A percentile compares a stretch with the other conserved stretches of the same genome.
phyloP scores from a whole-genome alignment of 2,797 vertebrate genomes.

The Amazona ochrocephala region DNA sequence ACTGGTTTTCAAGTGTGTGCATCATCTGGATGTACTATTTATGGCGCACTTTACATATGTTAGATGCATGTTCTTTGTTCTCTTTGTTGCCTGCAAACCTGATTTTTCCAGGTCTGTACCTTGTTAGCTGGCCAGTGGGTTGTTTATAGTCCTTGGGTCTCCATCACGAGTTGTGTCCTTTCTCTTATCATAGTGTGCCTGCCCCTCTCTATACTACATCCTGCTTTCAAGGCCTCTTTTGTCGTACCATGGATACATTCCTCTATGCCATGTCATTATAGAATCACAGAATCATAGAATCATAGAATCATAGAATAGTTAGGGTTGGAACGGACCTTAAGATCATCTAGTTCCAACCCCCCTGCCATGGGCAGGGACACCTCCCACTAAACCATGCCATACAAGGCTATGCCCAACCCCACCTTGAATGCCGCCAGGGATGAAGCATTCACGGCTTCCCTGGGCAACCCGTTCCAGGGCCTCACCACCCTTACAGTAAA shows the following conservation, averaged over 20 bases:
- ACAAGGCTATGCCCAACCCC: too few relatives aligned
- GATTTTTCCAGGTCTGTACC: background rate
- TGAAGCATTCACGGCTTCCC: too few relatives aligned
- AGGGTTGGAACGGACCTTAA: too few relatives aligned
- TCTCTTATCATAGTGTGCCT: background rate
- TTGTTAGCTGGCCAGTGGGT: background rate
- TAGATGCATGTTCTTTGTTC: background rate
- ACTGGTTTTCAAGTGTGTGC: background rate
- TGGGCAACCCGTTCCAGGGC: too few relatives aligned
- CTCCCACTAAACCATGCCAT: too few relatives aligned
- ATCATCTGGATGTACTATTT: background rate
- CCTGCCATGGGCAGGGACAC: too few relatives aligned
- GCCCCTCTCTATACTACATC: background rate
- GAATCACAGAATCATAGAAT: too few relatives aligned
- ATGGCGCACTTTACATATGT: accelerated
- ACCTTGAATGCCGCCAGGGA: too few relatives aligned
- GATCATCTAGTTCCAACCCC: too few relatives aligned
- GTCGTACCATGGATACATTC: background rate
- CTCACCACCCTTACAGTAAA: too few relatives aligned
- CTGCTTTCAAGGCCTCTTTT: background rate
- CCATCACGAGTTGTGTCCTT: background rate
- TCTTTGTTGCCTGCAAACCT: background rate
- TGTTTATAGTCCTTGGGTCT: background rate
- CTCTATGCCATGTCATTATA: background rate
- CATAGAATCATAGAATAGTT: too few relatives aligned